Evolutionary conservation across 2,113 vertebrate genomes (phyloP), one percentile per base, ranked within the genome.

Genomic region (Apteryx mantelli): DNA sequence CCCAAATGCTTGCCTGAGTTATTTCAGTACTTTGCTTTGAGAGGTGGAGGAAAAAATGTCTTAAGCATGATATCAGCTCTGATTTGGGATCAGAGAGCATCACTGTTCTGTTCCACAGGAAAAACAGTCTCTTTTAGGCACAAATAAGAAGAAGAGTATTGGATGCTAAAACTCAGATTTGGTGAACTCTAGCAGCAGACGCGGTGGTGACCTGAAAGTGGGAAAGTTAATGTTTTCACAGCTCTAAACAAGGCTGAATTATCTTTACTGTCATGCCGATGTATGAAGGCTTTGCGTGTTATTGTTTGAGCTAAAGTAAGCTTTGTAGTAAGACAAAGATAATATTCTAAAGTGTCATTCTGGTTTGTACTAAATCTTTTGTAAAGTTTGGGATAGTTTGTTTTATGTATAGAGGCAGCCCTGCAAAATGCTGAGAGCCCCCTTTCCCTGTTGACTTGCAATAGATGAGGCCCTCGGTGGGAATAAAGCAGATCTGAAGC

Each of bases 1-100:
- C 20, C 63, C 0, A 5, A 20, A 4, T 16, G n/a, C n/a, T 32
- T 4, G 25, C 9, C 18, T 7, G 0, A 2, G 22, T 2, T 30
- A 22, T 18, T 30, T 14, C 4, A 0, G 7, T 30, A 14, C 3
- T 7, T 30, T 38, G 0, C 38, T 78, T 1, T 3, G 6, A 22
- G 69, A 24, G 36, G 4, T 19, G 32, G 11, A 32, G 50, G 38
- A 7, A 7, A 14, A 14, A 46, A 20, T 34, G 25, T 25, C 15
- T 13, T 68, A 22, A 5, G 52, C 5, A 0, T 2, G 5, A 11
- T 6, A 14, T 70, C 42, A 32, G 42, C 30, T n/a, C 30, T 69
- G 20, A 46, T 70, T 48, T 48, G 34, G 58, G 52, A 7, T 0
- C 4, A 17, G 78, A 34, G 5, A 3, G 9, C 1, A 3, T 8